Evolutionary conservation across 2,888 invertebrate genomes (phyloP).

Genomic region (Athalia rosae): DNA sequence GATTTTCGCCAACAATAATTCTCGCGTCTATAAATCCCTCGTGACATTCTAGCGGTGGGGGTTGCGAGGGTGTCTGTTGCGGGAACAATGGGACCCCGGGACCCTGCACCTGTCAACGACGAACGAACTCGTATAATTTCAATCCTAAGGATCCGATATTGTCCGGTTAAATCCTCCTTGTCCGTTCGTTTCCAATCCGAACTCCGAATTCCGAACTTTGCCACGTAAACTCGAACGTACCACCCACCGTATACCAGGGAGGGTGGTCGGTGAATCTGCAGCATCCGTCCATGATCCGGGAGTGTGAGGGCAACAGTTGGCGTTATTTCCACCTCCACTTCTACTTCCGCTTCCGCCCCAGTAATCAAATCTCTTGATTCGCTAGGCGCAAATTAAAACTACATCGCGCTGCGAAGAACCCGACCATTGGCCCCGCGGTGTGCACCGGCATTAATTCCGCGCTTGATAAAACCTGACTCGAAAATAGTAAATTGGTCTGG

Average conservation of each 20-base stretch:
- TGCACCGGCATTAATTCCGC: conserved; percentile 48
- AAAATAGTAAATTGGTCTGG: conserved; percentile 35
- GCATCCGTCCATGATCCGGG: too few species aligned
- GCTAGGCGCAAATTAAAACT: conserved; percentile 62
- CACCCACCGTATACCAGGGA: conserved; percentile 12
- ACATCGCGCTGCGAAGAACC: conserved; percentile 38
- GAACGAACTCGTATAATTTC: conserved; percentile 15
- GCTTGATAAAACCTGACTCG: conserved; percentile 36
- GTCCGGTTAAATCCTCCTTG: conserved; percentile 25
- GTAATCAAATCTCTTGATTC: conserved; percentile 68
- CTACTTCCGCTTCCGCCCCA: conserved; percentile 62
- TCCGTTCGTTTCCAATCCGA: conserved; percentile 36
- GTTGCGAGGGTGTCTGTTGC: neutral
- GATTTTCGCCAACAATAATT: too few species aligned
- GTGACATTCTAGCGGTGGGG: neutral
- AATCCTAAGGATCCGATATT: conserved; percentile 26
- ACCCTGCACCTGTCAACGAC: neutral
- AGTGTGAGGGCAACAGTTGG: conserved; percentile 61
- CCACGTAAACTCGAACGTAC: too few species aligned
- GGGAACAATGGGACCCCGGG: neutral
- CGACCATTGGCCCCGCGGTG: conserved; percentile 9
- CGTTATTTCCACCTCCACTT: conserved; percentile 51
- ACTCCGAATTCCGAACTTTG: conserved; percentile 26
- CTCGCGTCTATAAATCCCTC: too few species aligned
- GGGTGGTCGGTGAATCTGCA: neutral